Base-by-base conservation (phyloP, 1,140 invertebrate genomes). In the Brachionus sp. region DNA sequence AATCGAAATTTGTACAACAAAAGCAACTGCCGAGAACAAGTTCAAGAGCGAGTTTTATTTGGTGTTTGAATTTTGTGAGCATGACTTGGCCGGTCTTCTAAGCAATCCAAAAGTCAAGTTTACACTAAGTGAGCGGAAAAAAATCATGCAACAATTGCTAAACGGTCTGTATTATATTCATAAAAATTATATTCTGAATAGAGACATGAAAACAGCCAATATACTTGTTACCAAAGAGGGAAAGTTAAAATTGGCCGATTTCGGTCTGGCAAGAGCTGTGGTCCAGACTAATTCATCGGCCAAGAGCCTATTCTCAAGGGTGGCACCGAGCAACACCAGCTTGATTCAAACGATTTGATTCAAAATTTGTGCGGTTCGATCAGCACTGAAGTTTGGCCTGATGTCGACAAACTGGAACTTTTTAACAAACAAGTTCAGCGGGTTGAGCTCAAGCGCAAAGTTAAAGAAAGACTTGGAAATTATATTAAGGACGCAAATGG, bases 141-240 rank as follows among this genome's bases (percentile, higher is more conserved):
- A 96, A 90, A 95, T 96, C 1, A 84, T 85, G 83, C 50, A 85
- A 53, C 73, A 84, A 82, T 29, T 84, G 16, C 64, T 84, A 42
- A 77, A 77, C 19, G 83, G 84, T 16, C 90, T 98, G 0, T 98
- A 96, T 88, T 98, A 96, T 86, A 98, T 98, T 87, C 96, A 98
- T 87, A 95, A 93, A 85, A 97, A 97, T 89, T 97, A 97, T 88
- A 93, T 94, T 85, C 88, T 97, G 0, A 95, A 96, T 87, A 91
- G 96, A 86, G 96, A 98, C 87, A 98, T 99, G 95, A 99, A 99
- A 90, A 95, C 98, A 57, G 97, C 97, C 0, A 99, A 99, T 91
- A 95, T 99, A 68, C 90, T 99, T 2, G 96, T 99, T 73, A 98
- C 96, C 2, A 98, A 97, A 89, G 93, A 93, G 90, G 97, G 98